Evolutionary conservation across 2,797 vertebrate genomes (phyloP), one percentile per base, ranked within the genome.

Genomic region (Oreortyx pictus): DNA sequence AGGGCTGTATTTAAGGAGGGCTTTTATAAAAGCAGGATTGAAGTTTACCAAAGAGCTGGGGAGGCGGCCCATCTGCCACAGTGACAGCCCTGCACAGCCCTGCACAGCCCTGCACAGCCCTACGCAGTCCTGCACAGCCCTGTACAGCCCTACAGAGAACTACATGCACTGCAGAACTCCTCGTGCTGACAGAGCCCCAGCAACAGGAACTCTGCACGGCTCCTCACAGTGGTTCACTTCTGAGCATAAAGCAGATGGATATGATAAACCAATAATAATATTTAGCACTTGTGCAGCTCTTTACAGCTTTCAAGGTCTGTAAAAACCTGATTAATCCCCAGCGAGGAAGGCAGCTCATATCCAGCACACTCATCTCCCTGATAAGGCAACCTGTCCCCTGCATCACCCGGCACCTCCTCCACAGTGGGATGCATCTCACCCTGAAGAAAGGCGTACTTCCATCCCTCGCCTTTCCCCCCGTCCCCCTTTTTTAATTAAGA

Each of bases 201-300:
- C 65, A 66, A 29, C 35, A 61, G 43, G 56, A n/a, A 65, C 50
- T n/a, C 72, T 65, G 62, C 54, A 35, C 16, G 60, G 47, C 61
- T 56, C 83, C 82, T 71, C 67, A 64, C 47, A 92, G 49, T 57
- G 1, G 3, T 50, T 82, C 78, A 54, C 27, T 46, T 87, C 72
- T 72, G 31, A 47, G 39, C 75, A n/a, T 20, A 24, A 66, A 79
- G 33, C 27, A 37, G 0, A 1, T 87, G 50, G 44, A 64, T 87
- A 20, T 31, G 52, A 71, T n/a, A 87, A 64, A 59, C 60, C 25
- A 90, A 65, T 37, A 74, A 65, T 39, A 72, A 78, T 57, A 75
- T 57, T 93, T 86, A 70, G n/a, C 50, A 77, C 17, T 91, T 91
- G 47, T n/a, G 22, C 44, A 47, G 35, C 65, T 85, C 47, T 95